Evolutionary conservation across 2,113 vertebrate species (phyloP).

Genomic region (Entomyzon cyanotis): DNA sequence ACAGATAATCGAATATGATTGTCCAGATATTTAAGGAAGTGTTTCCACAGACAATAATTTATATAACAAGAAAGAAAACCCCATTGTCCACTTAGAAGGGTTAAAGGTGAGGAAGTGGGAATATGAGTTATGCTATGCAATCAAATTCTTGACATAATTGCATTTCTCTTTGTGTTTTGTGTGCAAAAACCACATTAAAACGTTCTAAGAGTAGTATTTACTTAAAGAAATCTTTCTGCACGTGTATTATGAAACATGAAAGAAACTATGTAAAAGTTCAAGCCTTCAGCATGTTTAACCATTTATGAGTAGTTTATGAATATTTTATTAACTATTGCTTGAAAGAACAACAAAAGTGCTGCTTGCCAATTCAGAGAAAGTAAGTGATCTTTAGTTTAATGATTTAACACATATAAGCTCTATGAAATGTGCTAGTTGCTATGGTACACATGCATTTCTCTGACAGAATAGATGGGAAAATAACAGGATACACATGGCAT

Average conservation of each 20-base stretch:
- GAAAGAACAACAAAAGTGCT: slow-evolving; percentile 47
- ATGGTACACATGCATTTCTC: not conserved
- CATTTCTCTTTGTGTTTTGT: not conserved
- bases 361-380: slow-evolving; percentile 17
- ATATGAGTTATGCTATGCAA: slow-evolving; percentile 1
- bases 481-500: not conserved
- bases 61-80: slow-evolving; percentile 33
- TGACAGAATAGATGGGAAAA: not conserved
- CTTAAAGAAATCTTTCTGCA: slow-evolving; percentile 11
- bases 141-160: slow-evolving; percentile 38
- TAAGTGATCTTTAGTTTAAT: slow-evolving; percentile 39
- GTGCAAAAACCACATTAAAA: not conserved
- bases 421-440: not conserved
- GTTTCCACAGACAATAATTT: not conserved
- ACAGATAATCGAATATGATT: slow-evolving; percentile 17
- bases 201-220: not conserved
- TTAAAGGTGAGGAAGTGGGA: slow-evolving; percentile 49
- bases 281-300: slow-evolving; percentile 44
- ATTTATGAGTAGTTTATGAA: slow-evolving; percentile 65
- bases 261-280: slow-evolving; percentile 17
- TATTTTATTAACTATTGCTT: slow-evolving; percentile 62
- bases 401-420: not conserved
- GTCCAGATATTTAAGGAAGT: not conserved
- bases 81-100: slow-evolving; percentile 32
- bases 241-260: not conserved